Base-by-base conservation (phyloP, 1,140 invertebrate genomes). In the Helicoverpa zea region DNA sequence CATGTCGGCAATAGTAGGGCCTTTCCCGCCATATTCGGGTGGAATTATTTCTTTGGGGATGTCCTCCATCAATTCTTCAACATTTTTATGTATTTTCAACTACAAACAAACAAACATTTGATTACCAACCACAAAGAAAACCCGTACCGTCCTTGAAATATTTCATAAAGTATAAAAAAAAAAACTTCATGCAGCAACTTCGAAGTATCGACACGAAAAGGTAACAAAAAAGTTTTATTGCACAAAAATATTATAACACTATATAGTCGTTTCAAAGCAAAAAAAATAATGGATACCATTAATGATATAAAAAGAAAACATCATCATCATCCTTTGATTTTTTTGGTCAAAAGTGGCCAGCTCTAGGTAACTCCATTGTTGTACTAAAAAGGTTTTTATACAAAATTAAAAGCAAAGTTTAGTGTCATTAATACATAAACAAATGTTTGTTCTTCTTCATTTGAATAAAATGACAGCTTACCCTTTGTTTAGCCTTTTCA, bases 401-500 rank as follows among this genome's bases (percentile, higher is more conserved):
- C 35, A 23, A 23, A 23, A 23, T 23, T 23, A 23, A 23, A 23
- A 23, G 2, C 23, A 23, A n/a, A 1, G 23, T 23, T 23, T 23
- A 23, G 23, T 23, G 23, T 23, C 23, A 23, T 23, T 23, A 23
- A 23, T 23, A 2, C 23, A 23, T 23, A 23, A 23, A 23, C 23
- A 23, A 23, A 23, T n/a, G n/a, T n/a, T n/a, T n/a, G n/a, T n/a
- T n/a, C n/a, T n/a, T n/a, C n/a, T n/a, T n/a, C n/a, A n/a, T n/a
- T 23, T 23, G 23, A 23, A 23, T 23, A 23, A 23, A 23, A 23
- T 23, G 23, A 23, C 23, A 23, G 23, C 23, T 23, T 84, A 94
- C 93, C 80, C 93, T 89, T 82, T 94, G 79, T 76, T 84, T 91
- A 11, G 91, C 89, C 77, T 94, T 94, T 84, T 90, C 84, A 70